A percentile compares a stretch with the other conserved stretches of the same genome.
phyloP scores from a whole-genome alignment of 2,113 vertebrate genomes.

The Petrocephalus microphthalmus region DNA sequence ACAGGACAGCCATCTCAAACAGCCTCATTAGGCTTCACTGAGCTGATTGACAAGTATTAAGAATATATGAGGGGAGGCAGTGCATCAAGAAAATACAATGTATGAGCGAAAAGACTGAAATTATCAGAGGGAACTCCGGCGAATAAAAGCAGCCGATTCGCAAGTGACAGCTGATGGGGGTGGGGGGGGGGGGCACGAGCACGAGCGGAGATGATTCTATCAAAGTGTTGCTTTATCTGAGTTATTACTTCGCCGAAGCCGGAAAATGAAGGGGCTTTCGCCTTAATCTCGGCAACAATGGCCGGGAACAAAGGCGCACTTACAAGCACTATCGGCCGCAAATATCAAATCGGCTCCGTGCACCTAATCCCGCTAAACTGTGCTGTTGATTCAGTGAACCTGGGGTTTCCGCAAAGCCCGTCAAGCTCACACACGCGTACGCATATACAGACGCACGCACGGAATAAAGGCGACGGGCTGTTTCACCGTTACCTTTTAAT shows the following conservation, averaged over 20 bases:
- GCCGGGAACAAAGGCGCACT: conserved; percentile 66
- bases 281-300: conserved; percentile 68
- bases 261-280: conserved; percentile 68
- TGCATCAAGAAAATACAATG: conserved; percentile 23
- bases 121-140: conserved; percentile 9
- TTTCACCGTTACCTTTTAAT: not conserved
- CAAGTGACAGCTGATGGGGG: conserved; percentile 44
- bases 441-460: not conserved
- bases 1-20: conserved; percentile 26
- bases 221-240: conserved; percentile 67
- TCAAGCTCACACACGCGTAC: not conserved
- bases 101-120: conserved; percentile 29
- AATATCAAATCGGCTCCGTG: conserved; percentile 71
- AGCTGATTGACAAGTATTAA: conserved; percentile 60
- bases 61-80: conserved; percentile 29
- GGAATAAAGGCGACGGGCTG: not conserved
- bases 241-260: conserved; percentile 65
- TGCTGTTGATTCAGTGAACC: conserved; percentile 61
- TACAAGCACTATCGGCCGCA: conserved; percentile 69
- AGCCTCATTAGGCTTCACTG: conserved; percentile 46
- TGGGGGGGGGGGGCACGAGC: conserved; percentile 37
- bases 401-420: conserved; percentile 36
- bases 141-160: conserved; percentile 28
- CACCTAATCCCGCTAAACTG: conserved; percentile 65
- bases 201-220: conserved; percentile 63